phyloP scores from a whole-genome alignment of 2,888 invertebrate species.

The Drosophila conformis region DNA sequence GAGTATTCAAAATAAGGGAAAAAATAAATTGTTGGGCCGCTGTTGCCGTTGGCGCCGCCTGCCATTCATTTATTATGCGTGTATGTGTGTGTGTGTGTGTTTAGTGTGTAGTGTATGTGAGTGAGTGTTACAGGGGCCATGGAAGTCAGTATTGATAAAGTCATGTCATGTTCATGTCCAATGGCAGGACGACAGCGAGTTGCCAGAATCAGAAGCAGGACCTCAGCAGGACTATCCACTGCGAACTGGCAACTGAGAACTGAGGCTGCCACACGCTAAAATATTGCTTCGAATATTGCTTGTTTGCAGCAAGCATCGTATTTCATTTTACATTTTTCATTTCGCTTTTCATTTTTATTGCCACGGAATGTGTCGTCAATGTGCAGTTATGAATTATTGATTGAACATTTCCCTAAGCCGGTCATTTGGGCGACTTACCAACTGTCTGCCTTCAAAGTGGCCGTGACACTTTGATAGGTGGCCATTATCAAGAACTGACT shows the following conservation, averaged over 20 bases:
- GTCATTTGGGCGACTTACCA: constrained; percentile 57
- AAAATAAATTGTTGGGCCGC: constrained; percentile 56
- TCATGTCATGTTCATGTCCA: constrained; percentile 63
- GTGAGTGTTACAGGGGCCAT: constrained; percentile 19
- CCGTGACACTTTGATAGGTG: constrained; percentile 13
- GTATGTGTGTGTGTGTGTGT: constrained; percentile 6
- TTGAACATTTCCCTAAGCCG: constrained; percentile 51
- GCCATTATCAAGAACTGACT: not conserved
- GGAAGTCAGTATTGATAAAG: constrained; percentile 73
- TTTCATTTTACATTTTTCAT: constrained; percentile 45
- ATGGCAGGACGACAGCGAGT: constrained; percentile 22
- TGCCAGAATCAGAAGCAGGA: constrained; percentile 1
- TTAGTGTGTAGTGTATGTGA: constrained; percentile 15
- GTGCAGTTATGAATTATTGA: constrained; percentile 80
- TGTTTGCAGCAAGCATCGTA: constrained; percentile 28
- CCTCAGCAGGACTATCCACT: constrained; percentile 5
- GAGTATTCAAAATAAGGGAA: constrained; percentile 24
- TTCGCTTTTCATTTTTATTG: constrained; percentile 70
- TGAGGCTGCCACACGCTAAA: constrained; percentile 42
- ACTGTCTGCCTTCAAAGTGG: constrained; percentile 18
- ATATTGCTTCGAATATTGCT: constrained; percentile 53
- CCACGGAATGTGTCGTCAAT: constrained; percentile 67
- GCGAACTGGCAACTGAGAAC: constrained; percentile 1
- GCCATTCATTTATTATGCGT: constrained; percentile 62
- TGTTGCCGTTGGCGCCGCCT: constrained; percentile 72